Conservation (phyloP, 2,888 invertebrate species). For the Escarpia spicata region DNA sequence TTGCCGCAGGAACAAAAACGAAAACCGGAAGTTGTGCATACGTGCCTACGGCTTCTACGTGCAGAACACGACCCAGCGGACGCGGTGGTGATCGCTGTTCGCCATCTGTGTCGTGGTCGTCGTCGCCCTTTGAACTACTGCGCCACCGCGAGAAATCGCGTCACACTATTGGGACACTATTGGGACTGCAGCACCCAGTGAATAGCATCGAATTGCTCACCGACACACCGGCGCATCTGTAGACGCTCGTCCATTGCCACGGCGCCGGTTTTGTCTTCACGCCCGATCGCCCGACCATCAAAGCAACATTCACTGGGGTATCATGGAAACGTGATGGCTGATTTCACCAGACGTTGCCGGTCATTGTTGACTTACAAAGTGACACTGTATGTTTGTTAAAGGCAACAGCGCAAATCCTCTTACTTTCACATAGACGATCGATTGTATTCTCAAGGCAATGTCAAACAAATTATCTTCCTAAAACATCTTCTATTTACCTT, state of each 20-base stretch:
- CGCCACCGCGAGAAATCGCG: not conserved
- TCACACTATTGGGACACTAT: not conserved
- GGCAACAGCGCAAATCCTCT: not conserved
- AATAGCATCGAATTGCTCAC: not conserved
- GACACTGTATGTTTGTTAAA: not conserved
- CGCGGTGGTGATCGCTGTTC: not conserved
- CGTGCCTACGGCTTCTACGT: conserved; percentile 13
- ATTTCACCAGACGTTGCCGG: not conserved
- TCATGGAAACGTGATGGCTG: not conserved
- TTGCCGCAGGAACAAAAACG: not conserved
- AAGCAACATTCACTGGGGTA: not conserved
- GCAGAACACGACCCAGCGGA: not conserved
- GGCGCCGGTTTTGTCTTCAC: not conserved
- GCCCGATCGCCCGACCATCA: not conserved
- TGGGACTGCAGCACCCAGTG: not conserved
- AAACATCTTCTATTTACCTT: not conserved
- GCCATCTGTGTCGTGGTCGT: not conserved
- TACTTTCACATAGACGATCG: not conserved
- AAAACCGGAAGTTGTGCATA: not conserved
- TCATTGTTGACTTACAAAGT: not conserved
- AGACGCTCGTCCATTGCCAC: not conserved
- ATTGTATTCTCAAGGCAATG: not conserved
- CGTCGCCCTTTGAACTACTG: not conserved
- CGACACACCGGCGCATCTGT: not conserved
- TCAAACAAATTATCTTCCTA: not conserved